Percentiles rank a stretch among this genome's conserved stretches.
These are phyloP conservation scores for Agrilus cyanescens DNA, from an alignment of 2,888 invertebrate genomes.

Conservation along the genomic window DNA sequence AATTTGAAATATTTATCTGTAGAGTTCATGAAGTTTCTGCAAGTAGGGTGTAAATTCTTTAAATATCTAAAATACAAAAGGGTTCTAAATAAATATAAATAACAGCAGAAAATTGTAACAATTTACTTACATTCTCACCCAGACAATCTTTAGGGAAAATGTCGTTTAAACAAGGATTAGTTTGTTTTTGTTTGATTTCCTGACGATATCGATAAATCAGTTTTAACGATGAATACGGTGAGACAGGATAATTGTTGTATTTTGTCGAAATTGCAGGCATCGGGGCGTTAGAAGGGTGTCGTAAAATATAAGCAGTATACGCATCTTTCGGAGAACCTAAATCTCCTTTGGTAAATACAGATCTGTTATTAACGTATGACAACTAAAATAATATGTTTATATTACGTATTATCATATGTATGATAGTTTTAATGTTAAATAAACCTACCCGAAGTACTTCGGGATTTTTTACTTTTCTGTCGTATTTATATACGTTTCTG, in stretches of 20 bases:
- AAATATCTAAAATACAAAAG: slow-evolving; percentile 17
- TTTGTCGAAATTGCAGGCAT: slow-evolving; percentile 43
- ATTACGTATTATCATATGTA: background rate
- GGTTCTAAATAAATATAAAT: background rate
- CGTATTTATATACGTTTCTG: slow-evolving; percentile 17
- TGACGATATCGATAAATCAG: slow-evolving; percentile 7
- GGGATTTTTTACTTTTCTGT: slow-evolving; percentile 11
- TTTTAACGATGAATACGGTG: slow-evolving; percentile 12
- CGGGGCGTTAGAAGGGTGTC: slow-evolving; percentile 34
- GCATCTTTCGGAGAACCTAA: too few species aligned
- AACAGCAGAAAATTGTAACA: background rate
- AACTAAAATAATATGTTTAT: background rate
- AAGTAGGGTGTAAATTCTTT: slow-evolving; percentile 17
- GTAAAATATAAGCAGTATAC: slow-evolving; percentile 18
- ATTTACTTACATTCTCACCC: background rate
- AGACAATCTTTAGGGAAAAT: slow-evolving; percentile 4
- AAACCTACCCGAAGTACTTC: slow-evolving; percentile 9
- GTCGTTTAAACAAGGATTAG: slow-evolving; percentile 11
- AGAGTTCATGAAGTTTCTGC: slow-evolving; percentile 13
- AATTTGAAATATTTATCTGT: too few species aligned
- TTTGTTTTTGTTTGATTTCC: background rate
- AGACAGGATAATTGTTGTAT: background rate
- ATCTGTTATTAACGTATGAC: background rate
- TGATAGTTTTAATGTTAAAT: slow-evolving; percentile 12
- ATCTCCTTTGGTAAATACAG: too few species aligned